Conservation (phyloP, 2,797 vertebrate species). For the Hippocampus kuda region DNA sequence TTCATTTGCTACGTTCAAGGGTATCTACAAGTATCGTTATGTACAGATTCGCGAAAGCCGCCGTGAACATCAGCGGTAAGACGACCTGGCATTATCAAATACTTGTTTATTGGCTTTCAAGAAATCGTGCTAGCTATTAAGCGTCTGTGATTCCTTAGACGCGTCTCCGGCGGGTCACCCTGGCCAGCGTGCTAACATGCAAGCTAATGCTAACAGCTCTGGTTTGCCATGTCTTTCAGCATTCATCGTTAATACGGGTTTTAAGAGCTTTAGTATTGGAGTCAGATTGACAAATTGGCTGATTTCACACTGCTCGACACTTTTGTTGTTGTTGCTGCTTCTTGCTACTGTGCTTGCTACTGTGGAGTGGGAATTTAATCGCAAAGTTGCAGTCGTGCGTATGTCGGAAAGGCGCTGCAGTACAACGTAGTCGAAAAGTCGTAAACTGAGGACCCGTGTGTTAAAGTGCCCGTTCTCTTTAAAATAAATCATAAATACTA, state of each 20-base stretch:
- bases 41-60: slow-evolving; percentile 65
- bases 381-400: background rate
- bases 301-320: background rate
- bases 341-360: background rate
- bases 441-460: background rate
- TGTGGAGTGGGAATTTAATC: background rate
- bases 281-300: background rate
- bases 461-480: too few relatives aligned
- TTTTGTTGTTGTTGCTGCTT: background rate
- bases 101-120: background rate
- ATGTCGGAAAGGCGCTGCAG: background rate
- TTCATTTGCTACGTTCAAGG: slow-evolving; percentile 63
- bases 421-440: background rate
- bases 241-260: background rate
- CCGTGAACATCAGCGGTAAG: slow-evolving; percentile 59
- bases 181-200: slow-evolving; percentile 15
- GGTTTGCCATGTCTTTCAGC: background rate
- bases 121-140: background rate
- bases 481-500: too few relatives aligned
- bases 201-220: slow-evolving; percentile 14
- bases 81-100: background rate
- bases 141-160: background rate
- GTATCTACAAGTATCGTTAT: slow-evolving; percentile 53
- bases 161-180: slow-evolving; percentile 20
- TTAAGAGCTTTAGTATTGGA: background rate